Percentiles rank a stretch among this genome's conserved stretches.
phyloP scores from a whole-genome alignment of 2,113 vertebrate species.

The Cavia porcellus region DNA sequence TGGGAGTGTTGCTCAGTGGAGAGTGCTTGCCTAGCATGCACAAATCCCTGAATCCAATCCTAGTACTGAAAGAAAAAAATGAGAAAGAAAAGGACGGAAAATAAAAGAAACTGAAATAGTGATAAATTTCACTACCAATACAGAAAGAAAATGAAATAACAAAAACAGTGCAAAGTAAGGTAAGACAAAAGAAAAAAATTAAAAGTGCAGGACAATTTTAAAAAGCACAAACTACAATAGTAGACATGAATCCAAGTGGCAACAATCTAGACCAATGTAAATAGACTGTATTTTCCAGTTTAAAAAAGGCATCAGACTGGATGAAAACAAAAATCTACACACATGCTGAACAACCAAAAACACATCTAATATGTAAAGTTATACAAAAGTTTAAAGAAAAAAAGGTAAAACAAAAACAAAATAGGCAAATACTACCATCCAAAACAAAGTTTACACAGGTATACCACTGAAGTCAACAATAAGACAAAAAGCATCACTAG shows the following conservation, averaged over 20 bases:
- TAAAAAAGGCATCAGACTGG: not conserved
- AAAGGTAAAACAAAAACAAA: not conserved
- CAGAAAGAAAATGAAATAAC: not conserved
- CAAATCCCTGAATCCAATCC: not conserved
- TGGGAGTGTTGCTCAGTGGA: not conserved
- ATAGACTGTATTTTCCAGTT: not conserved
- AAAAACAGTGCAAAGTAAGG: not conserved
- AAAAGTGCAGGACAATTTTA: not conserved
- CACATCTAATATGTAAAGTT: fast-evolving
- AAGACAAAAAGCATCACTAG: not conserved
- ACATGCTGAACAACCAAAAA: not conserved
- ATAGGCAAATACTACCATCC: not conserved
- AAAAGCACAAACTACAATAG: not conserved
- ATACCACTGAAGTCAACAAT: not conserved
- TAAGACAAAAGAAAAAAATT: not conserved
- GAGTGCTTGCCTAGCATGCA: not conserved
- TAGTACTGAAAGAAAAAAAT: not conserved
- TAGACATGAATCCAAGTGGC: not conserved
- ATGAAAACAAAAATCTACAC: not conserved
- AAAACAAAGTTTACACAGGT: not conserved
- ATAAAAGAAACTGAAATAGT: fast-evolving
- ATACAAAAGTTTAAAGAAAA: not conserved
- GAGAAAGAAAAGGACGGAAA: not conserved
- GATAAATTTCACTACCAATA: not conserved
- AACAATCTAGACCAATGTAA: not conserved